Evolutionary conservation across 2,113 vertebrate genomes (phyloP).

Genomic region (Cebus imitator): DNA sequence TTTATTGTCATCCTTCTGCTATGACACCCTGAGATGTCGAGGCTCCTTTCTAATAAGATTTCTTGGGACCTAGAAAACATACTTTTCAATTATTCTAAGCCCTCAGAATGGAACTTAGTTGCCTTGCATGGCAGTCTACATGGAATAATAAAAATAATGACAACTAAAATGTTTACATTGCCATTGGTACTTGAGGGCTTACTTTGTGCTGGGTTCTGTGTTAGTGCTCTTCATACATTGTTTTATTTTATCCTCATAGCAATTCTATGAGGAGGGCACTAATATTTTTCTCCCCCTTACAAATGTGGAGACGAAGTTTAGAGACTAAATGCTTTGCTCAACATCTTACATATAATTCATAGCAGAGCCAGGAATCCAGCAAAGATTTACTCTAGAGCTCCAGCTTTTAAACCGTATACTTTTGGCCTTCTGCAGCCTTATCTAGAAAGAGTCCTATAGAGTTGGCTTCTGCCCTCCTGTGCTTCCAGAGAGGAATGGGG

Average conservation of each 20-base stretch:
- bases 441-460: neutral
- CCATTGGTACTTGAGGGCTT: neutral
- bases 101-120: neutral
- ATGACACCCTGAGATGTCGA: neutral
- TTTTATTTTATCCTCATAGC: neutral
- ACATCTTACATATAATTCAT: neutral
- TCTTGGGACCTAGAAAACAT: neutral
- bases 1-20: slow-evolving; percentile 16
- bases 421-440: neutral
- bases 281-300: slow-evolving; percentile 16
- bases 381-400: neutral
- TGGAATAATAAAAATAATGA: slow-evolving; percentile 5
- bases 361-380: neutral
- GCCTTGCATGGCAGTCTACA: neutral
- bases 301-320: neutral
- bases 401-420: neutral
- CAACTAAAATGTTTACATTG: neutral
- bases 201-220: neutral
- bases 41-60: slow-evolving; percentile 9
- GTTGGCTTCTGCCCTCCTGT: neutral
- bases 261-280: neutral
- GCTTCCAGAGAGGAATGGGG: neutral
- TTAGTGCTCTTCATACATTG: neutral
- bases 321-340: neutral
- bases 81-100: neutral